Base-by-base conservation (phyloP, 2,113 vertebrate species). In the Progne subis region DNA sequence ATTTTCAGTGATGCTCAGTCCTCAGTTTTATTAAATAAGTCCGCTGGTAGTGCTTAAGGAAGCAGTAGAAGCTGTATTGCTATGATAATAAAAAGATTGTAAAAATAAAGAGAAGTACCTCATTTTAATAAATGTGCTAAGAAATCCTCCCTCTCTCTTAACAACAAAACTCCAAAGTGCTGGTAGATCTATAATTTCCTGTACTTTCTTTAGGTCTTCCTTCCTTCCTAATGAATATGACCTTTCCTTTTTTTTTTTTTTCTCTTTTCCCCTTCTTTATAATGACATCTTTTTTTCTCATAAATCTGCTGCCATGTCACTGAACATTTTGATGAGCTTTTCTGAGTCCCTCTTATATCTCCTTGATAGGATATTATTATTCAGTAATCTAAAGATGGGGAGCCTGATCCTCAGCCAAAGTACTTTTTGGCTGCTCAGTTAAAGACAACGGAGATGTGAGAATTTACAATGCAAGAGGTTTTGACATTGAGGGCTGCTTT, bases 21-120 rank as follows among this genome's bases (percentile, higher is more conserved):
- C 84, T 95, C 69, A 82, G 77, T 97, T 98, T 97, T 98, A 97
- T 98, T 98, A 97, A 97, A 98, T 98, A 98, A 98, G 98, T 98
- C 97, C 88, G 61, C 78, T 89, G 67, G 95, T 97, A 98, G 98
- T 95, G 79, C 87, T 95, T 95, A 93, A 94, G 91, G 88, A 97
- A 97, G 87, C 80, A 96, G 74, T 72, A 65, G 71, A 94, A 96
- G 92, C 92, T 0, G 1, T 79, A 86, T 95, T 72, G 72, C 82
- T 82, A 75, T 79, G 79, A 49, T 77, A 93, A 89, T 92, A 88
- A 71, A 86, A 92, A 84, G 79, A 82, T 70, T 50, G 82, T 94
- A 86, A 93, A 96, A 95, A 67, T 93, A 68, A 86, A 92, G 77
- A 86, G 81, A 18, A 74, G 75, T 94, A 83, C n/a, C 72, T 92